A percentile compares a stretch with the other conserved stretches of the same genome.
Evolutionary conservation across 2,113 vertebrate genomes (phyloP).

Genomic region (Aleadryas rufinucha): DNA sequence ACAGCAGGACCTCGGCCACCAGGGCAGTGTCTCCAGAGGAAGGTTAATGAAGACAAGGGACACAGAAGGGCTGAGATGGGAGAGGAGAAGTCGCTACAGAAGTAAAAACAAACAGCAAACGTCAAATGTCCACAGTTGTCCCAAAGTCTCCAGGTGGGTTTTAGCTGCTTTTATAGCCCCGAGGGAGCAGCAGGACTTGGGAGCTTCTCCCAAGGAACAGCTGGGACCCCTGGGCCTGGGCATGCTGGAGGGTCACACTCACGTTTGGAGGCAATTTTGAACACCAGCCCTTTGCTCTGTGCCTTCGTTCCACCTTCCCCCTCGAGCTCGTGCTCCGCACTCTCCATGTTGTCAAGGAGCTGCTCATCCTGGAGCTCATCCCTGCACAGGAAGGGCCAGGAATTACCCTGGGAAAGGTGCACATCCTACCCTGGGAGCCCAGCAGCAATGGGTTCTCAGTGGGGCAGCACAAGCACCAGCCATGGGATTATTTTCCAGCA

Average conservation of each 20-base stretch:
- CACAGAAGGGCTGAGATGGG: neutral
- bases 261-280: constrained; percentile 92
- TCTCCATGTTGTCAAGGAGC: constrained; percentile 80
- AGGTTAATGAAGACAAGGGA: neutral
- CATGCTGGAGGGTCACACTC: constrained; percentile 7
- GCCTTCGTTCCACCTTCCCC: constrained; percentile 35
- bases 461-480: neutral
- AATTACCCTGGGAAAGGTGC: neutral
- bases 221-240: neutral
- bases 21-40: neutral
- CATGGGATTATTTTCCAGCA: neutral
- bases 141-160: neutral
- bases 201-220: neutral
- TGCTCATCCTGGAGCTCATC: constrained; percentile 73
- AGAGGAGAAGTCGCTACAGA: neutral
- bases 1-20: neutral
- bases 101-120: neutral
- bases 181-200: neutral
- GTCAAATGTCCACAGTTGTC: neutral
- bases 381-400: constrained; percentile 54
- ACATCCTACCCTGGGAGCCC: neutral
- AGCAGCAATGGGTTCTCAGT: neutral
- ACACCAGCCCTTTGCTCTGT: constrained; percentile 73
- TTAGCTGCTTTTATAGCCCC: neutral
- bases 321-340: constrained; percentile 59